Base-by-base conservation (phyloP, 2,888 invertebrate genomes). In the Athalia circularis region DNA sequence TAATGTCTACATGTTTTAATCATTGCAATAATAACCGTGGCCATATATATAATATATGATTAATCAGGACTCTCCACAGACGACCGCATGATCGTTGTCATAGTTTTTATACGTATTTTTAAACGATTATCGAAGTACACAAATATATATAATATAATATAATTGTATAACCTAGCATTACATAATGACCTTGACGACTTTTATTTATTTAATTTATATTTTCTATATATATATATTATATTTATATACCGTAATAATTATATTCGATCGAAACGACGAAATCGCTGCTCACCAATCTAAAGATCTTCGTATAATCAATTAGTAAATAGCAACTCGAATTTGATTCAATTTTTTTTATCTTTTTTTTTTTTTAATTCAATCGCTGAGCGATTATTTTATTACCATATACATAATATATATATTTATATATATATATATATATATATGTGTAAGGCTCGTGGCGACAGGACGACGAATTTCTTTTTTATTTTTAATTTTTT, bases 51-150 rank as follows among this genome's bases (percentile, higher is more conserved):
- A 84, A 50, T 29, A 29, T 29, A 29, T 29, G 29, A 29, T 29
- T 29, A 29, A 29, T 29, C 29, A 29, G 29, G 29, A 29, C 29
- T 29, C 29, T 84, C 84, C 85, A 85, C 85, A 29, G 85, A 88
- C 88, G 85, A 87, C 87, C 87, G 86, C 85, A 85, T 84, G 86
- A 85, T 86, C 85, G 85, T 85, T 81, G 84, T 83, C 85, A 82
- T 82, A 84, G 81, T 82, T 29, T 29, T 29, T 29, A 29, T 29
- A 9, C 54, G 13, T 29, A 59, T n/a, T 6, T 8, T 72, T 72
- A 15, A 75, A 75, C 62, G 64, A 62, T 75, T 62, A 64, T 50
- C 62, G 75, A 64, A 75, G 62, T 75, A 75, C 75, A 75, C 75
- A 75, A 75, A 75, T 75, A 75, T 74, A 61, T 61, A 70, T 65